Conservation (phyloP, 2,797 vertebrate species). For the Hyperoplus immaculatus region DNA sequence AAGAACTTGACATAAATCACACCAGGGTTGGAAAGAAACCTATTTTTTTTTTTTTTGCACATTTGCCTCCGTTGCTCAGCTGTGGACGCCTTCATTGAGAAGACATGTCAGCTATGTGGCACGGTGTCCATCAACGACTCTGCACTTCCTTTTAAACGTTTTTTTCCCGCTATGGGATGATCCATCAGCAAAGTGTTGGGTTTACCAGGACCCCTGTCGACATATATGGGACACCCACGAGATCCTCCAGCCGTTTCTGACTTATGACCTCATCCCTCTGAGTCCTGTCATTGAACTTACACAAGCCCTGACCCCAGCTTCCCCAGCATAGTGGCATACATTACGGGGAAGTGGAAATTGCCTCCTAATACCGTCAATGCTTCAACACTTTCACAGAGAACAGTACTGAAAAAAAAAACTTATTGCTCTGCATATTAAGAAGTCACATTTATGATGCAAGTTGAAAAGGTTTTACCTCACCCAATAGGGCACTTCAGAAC, state of each 20-base stretch:
- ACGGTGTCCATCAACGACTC: slow-evolving; percentile 69
- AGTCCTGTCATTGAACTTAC: slow-evolving; percentile 66
- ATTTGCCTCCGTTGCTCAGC: slow-evolving; percentile 13
- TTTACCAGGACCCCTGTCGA: slow-evolving; percentile 73
- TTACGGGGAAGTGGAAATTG: slow-evolving; percentile 68
- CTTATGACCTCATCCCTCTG: slow-evolving; percentile 70
- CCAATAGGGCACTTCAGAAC: slow-evolving; percentile 41
- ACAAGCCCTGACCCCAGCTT: slow-evolving; percentile 55
- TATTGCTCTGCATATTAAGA: slow-evolving; percentile 48
- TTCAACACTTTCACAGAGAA: slow-evolving; percentile 57
- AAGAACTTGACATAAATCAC: slow-evolving; percentile 21
- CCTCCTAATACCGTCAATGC: slow-evolving; percentile 60
- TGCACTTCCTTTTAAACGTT: slow-evolving; percentile 76
- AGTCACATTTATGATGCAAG: slow-evolving; percentile 38
- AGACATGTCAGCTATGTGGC: slow-evolving; percentile 62
- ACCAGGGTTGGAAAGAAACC: slow-evolving; percentile 6
- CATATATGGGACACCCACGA: slow-evolving; percentile 75
- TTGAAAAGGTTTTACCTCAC: slow-evolving; percentile 49
- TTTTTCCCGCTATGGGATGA: slow-evolving; percentile 61
- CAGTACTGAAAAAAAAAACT: slow-evolving; percentile 52
- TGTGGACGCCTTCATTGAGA: slow-evolving; percentile 44
- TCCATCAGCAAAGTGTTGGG: slow-evolving; percentile 77
- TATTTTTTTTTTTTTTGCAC: not conserved
- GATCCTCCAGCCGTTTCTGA: slow-evolving; percentile 59
- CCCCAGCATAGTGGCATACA: slow-evolving; percentile 23